Evolutionary conservation across 2,113 vertebrate species (phyloP), one percentile per base, ranked within the genome.

Genomic region (Brachypodius melanocephalos): DNA sequence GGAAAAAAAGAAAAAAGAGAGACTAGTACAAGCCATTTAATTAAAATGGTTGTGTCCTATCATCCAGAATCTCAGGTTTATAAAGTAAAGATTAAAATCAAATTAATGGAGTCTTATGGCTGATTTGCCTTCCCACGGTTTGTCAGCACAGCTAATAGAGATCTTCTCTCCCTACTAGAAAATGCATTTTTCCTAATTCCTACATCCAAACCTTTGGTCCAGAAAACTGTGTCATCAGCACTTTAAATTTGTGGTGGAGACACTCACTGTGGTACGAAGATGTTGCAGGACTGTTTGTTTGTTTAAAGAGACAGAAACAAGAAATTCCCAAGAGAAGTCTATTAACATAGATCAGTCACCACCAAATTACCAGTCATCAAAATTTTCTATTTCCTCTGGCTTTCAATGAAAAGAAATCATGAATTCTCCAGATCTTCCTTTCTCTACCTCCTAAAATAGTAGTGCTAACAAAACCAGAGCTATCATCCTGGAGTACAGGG

Each of bases 21-120:
- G 36, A 12, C 22, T 46, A 42, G 42, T 29, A 75, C 52, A 94
- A 82, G 45, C 21, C 29, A 69, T 62, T 95, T 94, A 94, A 95
- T 95, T 88, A 92, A 91, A 91, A 79, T 43, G 34, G 32, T 92
- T 95, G 77, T 79, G 46, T 85, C 46, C 87, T 36, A 82, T 85
- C 62, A 94, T 43, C 66, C 84, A 82, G 59, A 85, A 94, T 94
- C 85, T 89, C 85, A 89, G 58, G 62, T 94, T 95, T 96, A 94
- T 91, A 88, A 88, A 88, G 36, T 49, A 82, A 79, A 97, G 84
- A 96, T 96, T 95, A 96, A 94, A 93, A 93, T 83, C 79, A 94
- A 96, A 93, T 94, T 90, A 96, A 82, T 42, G 20, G 49, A 81
- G 68, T 55, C 69, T 95, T 91, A 92, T 9, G 14, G 43, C 65